A percentile compares a stretch with the other conserved stretches of the same genome.
Evolutionary conservation across 2,888 invertebrate species (phyloP).

Genomic region (Auanema freiburgensis): DNA sequence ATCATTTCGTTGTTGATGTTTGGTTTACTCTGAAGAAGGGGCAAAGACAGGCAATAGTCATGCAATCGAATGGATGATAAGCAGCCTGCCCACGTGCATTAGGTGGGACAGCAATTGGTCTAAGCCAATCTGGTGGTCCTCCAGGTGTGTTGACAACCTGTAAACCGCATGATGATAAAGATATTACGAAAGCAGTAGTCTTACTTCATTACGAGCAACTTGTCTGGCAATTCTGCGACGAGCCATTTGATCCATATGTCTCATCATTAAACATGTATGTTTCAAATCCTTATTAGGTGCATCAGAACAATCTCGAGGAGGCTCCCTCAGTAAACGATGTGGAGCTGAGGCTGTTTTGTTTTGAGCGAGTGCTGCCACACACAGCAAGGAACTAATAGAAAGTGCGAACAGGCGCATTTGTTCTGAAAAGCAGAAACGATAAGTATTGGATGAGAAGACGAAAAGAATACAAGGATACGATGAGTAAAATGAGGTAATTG

Average conservation of each 20-base stretch:
- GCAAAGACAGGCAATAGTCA: conserved; percentile 62
- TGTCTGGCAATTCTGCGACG: conserved; percentile 41
- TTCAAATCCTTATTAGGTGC: conserved; percentile 55
- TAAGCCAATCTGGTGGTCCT: conserved; percentile 59
- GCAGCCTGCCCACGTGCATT: conserved; percentile 61
- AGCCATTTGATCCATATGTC: conserved; percentile 40
- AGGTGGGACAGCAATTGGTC: conserved; percentile 59
- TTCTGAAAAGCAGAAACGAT: not conserved
- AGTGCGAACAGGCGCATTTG: conserved; percentile 6
- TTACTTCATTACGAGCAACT: conserved; percentile 23
- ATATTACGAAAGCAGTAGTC: not conserved
- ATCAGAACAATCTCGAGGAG: conserved; percentile 59
- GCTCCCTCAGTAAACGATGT: conserved; percentile 22
- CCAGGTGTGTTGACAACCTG: conserved; percentile 18
- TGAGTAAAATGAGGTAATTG: no score
- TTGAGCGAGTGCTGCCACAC: conserved; percentile 7
- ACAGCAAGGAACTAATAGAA: not conserved
- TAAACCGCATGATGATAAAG: not conserved
- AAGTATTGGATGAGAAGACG: not conserved
- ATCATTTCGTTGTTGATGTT: not conserved
- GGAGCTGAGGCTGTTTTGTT: not conserved
- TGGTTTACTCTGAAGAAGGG: conserved; percentile 57
- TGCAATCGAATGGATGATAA: conserved; percentile 62
- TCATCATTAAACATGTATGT: conserved; percentile 52
- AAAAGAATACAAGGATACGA: not conserved